phyloP scores from a whole-genome alignment of 2,888 invertebrate genomes.

The Uropetala carovei region DNA sequence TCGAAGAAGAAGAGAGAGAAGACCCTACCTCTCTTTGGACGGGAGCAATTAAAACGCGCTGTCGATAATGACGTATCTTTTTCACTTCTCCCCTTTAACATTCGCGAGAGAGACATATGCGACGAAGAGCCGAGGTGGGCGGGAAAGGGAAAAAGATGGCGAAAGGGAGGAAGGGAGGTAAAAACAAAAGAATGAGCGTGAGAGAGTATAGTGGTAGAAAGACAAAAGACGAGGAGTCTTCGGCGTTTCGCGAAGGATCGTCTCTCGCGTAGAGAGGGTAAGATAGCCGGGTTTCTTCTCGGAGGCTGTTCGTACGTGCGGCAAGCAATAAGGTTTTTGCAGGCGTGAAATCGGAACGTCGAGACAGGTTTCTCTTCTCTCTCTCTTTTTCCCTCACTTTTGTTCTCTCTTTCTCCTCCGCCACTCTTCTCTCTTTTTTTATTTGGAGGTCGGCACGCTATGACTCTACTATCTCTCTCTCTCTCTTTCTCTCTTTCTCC shows the following conservation, averaged over 20 bases:
- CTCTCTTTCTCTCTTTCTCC: background rate
- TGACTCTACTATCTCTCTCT: background rate
- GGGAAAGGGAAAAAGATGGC: too few species aligned
- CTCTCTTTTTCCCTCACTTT: background rate
- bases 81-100: background rate
- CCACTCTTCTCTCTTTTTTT: background rate
- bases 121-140: too few species aligned
- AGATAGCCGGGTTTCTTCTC: background rate
- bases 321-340: constrained; percentile 8
- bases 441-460: background rate
- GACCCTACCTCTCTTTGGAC: background rate
- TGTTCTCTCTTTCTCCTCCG: background rate
- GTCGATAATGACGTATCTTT: constrained; percentile 14
- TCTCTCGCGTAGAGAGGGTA: background rate
- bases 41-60: constrained; percentile 2
- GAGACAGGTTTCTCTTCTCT: background rate
- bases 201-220: background rate
- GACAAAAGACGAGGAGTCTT: background rate
- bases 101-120: background rate
- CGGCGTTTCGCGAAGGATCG: background rate
- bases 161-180: background rate
- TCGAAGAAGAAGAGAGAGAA: too few species aligned
- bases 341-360: constrained; percentile 26
- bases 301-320: constrained; percentile 16
- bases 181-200: background rate